phyloP scores from a whole-genome alignment of 2,797 vertebrate species.

The Phylloscopus collybita region DNA sequence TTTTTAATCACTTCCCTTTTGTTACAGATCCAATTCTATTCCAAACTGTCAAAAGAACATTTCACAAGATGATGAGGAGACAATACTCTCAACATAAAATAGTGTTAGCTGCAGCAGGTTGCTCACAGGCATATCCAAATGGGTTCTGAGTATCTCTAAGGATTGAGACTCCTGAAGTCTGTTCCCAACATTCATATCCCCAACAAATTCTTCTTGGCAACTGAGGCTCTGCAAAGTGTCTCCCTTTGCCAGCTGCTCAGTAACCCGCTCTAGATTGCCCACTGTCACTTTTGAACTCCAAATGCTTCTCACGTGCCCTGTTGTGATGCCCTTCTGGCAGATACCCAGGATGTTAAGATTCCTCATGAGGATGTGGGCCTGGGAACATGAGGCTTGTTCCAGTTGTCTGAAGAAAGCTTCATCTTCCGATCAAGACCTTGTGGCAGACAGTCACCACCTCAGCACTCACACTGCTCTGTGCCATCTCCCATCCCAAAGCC shows the following conservation, averaged over 20 bases:
- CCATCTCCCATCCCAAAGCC: background rate
- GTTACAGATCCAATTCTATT: background rate
- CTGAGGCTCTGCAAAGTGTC: background rate
- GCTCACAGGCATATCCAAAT: background rate
- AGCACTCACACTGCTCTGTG: background rate
- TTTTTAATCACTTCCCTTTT: background rate
- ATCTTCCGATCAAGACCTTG: background rate
- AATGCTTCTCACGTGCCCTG: background rate
- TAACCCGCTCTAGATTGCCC: background rate
- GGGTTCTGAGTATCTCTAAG: background rate
- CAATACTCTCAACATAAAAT: background rate
- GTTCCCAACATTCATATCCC: background rate
- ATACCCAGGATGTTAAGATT: background rate
- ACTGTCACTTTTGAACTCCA: background rate
- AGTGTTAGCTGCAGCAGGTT: background rate
- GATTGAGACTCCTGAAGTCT: background rate
- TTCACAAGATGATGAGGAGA: background rate
- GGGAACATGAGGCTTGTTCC: background rate
- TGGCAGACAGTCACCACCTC: background rate
- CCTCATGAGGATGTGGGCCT: background rate
- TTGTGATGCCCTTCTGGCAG: background rate
- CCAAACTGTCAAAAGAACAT: background rate
- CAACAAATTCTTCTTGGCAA: background rate
- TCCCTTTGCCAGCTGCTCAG: background rate
- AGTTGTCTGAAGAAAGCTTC: background rate